Evolutionary conservation across 2,113 vertebrate genomes (phyloP).

Genomic region (Climacteris rufus): DNA sequence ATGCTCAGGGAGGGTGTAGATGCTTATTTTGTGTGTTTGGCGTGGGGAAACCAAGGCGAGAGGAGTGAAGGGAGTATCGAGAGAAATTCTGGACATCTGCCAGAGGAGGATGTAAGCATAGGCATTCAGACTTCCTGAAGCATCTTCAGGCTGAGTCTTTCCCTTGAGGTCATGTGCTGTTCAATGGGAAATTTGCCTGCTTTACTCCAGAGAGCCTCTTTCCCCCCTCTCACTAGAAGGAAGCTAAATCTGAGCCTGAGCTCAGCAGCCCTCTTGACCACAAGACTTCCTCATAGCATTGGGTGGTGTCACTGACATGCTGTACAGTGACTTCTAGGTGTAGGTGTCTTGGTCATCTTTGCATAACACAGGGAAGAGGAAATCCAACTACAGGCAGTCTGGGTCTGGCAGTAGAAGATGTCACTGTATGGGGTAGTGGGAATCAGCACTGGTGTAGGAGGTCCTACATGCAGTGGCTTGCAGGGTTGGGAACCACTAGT

Average conservation of each 20-base stretch:
- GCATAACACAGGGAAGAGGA: not conserved
- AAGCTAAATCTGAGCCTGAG: not conserved
- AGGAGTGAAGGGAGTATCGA: not conserved
- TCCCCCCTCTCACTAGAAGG: not conserved
- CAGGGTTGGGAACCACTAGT: not conserved
- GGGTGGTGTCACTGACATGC: not conserved
- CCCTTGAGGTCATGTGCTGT: not conserved
- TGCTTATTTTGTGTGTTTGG: not conserved
- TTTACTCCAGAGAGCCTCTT: not conserved
- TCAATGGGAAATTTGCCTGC: not conserved
- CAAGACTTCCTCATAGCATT: not conserved
- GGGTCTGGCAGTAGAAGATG: not conserved
- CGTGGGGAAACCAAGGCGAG: not conserved
- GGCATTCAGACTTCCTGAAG: not conserved
- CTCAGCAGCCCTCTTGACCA: not conserved
- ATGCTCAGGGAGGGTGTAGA: not conserved
- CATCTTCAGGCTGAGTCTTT: not conserved
- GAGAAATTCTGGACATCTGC: not conserved
- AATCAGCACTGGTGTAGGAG: not conserved
- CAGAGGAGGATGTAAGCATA: not conserved
- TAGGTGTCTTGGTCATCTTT: not conserved
- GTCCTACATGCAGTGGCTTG: not conserved
- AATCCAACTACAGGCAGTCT: not conserved
- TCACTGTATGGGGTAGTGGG: not conserved
- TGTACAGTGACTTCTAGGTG: not conserved